phyloP scores from a whole-genome alignment of 2,113 vertebrate species.

The Epinephelus lanceolatus region DNA sequence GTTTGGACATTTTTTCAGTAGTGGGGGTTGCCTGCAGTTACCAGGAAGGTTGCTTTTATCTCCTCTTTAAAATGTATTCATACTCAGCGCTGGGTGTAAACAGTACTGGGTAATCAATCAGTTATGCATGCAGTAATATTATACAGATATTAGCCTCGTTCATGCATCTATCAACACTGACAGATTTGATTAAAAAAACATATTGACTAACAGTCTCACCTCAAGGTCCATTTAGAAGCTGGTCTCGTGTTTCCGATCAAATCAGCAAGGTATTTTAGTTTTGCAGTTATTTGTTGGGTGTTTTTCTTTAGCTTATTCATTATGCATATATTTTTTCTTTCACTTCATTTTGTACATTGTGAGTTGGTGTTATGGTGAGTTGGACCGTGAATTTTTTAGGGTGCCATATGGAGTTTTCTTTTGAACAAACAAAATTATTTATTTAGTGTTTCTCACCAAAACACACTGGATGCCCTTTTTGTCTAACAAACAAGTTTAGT shows the following conservation, averaged over 20 bases:
- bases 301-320: too few species aligned
- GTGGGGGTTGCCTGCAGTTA: neutral
- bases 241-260: neutral
- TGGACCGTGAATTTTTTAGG: neutral
- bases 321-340: neutral
- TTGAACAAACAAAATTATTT: neutral
- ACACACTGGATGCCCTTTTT: neutral
- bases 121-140: neutral
- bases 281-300: neutral
- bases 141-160: neutral
- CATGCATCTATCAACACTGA: neutral
- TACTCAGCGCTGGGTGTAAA: slow-evolving; percentile 2
- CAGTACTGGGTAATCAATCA: neutral
- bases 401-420: neutral
- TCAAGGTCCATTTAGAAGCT: slow-evolving; percentile 3
- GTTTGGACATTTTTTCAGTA: slow-evolving; percentile 28
- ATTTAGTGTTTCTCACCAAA: neutral
- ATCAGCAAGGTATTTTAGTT: neutral
- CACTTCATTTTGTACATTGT: neutral
- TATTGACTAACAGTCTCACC: neutral
- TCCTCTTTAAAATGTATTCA: neutral
- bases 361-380: neutral
- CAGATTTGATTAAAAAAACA: neutral
- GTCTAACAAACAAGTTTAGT: neutral
- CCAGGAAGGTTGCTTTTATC: slow-evolving; percentile 3